Base-by-base conservation (phyloP, 2,888 invertebrate genomes). In the Cataglyphis rosenhaueri region DNA sequence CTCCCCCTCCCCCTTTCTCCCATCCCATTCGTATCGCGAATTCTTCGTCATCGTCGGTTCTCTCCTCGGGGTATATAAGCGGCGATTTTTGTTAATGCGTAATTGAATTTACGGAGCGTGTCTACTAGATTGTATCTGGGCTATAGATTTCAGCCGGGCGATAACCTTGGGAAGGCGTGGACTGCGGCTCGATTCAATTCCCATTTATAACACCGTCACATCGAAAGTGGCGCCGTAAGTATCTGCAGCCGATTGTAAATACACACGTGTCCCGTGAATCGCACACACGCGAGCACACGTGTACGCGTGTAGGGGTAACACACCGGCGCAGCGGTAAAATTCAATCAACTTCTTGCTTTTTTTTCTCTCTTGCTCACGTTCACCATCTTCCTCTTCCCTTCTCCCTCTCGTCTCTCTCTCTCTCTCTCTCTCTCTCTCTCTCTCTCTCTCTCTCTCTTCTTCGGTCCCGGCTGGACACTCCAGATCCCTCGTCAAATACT, bases 51-150 rank as follows among this genome's bases (percentile, higher is more conserved):
- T 61, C 74, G 21, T 48, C 75, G 74, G 74, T 79, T n/a, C 25
- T 79, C 82, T 81, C 81, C 81, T 62, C 66, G 83, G 74, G 90
- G 84, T 87, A 81, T 79, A 78, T 81, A 70, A 52, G 82, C 83
- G 59, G 84, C 78, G 88, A 92, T 92, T 92, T 91, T 89, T 92
- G 90, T 91, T 92, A 92, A 93, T 92, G 90, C 89, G 89, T 92
- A 93, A 93, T 93, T 92, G 92, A 93, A 93, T 92, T 92, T 92
- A 92, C 91, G 90, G 86, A 91, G 89, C 90, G 90, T 90, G 90
- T 92, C 92, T 92, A 91, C 91, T 91, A 92, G 92, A 92, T 92
- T 88, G 87, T 92, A 92, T 91, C 90, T 90, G 87, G 85, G 84
- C 88, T 88, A 90, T 90, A 91, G 92, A 92, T 92, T 91, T 90